Conservation (phyloP, 2,888 invertebrate species). For the Beris chalybata region DNA sequence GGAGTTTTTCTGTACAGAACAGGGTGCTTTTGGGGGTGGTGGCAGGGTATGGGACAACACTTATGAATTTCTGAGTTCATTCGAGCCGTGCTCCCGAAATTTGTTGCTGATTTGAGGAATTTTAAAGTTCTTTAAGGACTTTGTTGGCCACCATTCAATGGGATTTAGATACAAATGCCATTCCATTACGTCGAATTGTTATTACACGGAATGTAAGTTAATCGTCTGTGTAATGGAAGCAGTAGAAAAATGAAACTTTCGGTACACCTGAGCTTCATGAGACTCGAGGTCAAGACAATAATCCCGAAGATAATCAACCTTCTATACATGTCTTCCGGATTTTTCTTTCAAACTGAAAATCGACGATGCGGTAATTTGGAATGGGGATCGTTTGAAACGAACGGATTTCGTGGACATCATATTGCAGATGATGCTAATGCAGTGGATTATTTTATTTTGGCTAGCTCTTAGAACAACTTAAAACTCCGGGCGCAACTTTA, state of each 20-base stretch:
- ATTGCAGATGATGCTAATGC: too few species aligned
- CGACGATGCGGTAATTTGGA: too few species aligned
- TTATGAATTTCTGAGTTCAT: conserved; percentile 40
- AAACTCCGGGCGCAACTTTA: too few species aligned
- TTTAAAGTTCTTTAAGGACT: conserved; percentile 34
- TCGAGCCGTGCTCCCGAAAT: conserved; percentile 35
- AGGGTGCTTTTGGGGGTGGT: conserved; percentile 2
- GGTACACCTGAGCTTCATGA: conserved; percentile 23
- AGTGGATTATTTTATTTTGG: too few species aligned
- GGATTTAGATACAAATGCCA: conserved; percentile 31
- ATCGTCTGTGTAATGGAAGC: conserved; percentile 40
- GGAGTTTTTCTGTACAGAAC: conserved; percentile 22
- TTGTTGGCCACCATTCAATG: conserved; percentile 29
- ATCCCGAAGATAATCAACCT: background rate
- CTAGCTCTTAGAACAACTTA: too few species aligned
- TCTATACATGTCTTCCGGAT: too few species aligned
- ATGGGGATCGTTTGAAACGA: too few species aligned
- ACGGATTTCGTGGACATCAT: too few species aligned
- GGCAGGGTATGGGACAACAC: conserved; percentile 26
- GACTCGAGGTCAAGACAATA: conserved; percentile 22
- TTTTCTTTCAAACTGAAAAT: too few species aligned
- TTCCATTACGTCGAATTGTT: conserved; percentile 33
- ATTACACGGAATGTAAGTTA: conserved; percentile 36
- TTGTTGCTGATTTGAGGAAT: conserved; percentile 40
- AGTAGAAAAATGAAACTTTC: conserved; percentile 30